phyloP scores from a whole-genome alignment of 1,140 invertebrate genomes.

The Stegodyphus mimosarum region DNA sequence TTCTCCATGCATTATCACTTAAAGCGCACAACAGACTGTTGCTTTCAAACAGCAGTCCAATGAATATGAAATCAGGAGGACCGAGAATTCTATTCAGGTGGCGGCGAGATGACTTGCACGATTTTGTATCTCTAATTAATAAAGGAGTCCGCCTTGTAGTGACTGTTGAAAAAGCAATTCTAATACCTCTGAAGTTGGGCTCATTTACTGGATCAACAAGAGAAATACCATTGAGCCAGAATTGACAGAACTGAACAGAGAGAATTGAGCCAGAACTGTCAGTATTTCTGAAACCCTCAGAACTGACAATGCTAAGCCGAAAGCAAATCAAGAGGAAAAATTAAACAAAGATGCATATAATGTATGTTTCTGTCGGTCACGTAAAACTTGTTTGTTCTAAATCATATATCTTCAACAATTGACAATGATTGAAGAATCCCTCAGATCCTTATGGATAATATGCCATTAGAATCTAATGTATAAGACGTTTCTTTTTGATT shows the following conservation, averaged over 20 bases:
- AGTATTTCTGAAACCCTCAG: neutral
- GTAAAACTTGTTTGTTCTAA: constrained; percentile 29
- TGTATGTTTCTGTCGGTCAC: constrained; percentile 5
- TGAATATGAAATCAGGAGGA: constrained; percentile 4
- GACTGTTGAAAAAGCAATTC: neutral
- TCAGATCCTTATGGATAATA: constrained; percentile 39
- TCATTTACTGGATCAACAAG: constrained; percentile 28
- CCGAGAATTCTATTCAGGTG: neutral
- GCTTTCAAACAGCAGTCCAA: neutral
- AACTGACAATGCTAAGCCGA: neutral
- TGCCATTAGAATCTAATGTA: neutral
- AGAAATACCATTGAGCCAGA: constrained; percentile 46
- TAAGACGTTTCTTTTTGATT: constrained; percentile 34
- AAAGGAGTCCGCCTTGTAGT: neutral
- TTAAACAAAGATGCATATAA: neutral
- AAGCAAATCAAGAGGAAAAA: neutral
- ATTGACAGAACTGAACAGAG: no score
- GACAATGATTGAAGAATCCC: neutral
- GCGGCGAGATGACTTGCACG: neutral
- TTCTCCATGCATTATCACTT: constrained; percentile 5
- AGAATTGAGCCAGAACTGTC: constrained; percentile 28
- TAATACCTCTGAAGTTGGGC: constrained; percentile 11
- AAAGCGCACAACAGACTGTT: neutral
- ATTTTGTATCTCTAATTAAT: neutral
- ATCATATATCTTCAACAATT: neutral